Evolutionary conservation across 2,888 invertebrate species (phyloP).

Genomic region (Leistus spinibarbis): DNA sequence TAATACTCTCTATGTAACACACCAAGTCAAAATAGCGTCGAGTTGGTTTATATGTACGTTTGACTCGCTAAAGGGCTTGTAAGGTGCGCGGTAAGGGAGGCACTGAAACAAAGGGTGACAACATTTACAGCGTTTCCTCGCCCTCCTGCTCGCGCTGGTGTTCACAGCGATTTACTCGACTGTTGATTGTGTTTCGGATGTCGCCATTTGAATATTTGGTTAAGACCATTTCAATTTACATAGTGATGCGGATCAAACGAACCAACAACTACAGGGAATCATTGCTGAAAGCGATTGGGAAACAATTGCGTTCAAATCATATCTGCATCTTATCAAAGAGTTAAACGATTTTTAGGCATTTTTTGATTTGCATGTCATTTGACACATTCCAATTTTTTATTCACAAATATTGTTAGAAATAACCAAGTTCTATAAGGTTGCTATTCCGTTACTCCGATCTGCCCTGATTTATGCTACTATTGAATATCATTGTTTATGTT

Average conservation of each 20-base stretch:
- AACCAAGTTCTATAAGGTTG: too few relatives aligned
- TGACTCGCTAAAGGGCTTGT: neutral
- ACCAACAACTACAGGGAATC: conserved; percentile 6
- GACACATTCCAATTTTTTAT: neutral
- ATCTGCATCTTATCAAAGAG: neutral
- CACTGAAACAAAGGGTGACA: conserved; percentile 29
- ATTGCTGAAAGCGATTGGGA: neutral
- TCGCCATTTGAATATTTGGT: conserved; percentile 36
- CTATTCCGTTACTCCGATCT: too few relatives aligned
- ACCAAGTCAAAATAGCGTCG: neutral
- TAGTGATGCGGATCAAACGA: conserved; percentile 10
- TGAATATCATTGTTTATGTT: conserved; percentile 40
- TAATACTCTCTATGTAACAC: neutral
- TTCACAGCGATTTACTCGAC: neutral
- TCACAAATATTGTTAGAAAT: neutral
- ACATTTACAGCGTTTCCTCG: conserved; percentile 2
- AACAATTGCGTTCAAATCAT: neutral
- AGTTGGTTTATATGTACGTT: neutral
- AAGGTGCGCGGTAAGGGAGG: neutral
- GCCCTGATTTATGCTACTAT: too few relatives aligned
- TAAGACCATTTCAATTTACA: conserved; percentile 38
- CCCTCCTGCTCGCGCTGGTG: neutral
- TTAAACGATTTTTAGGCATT: neutral
- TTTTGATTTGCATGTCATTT: neutral
- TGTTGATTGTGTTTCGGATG: conserved; percentile 25